These are phyloP conservation scores for Cacatua alba DNA, from an alignment of 2,113 vertebrate genomes.

Conservation along the genomic window DNA sequence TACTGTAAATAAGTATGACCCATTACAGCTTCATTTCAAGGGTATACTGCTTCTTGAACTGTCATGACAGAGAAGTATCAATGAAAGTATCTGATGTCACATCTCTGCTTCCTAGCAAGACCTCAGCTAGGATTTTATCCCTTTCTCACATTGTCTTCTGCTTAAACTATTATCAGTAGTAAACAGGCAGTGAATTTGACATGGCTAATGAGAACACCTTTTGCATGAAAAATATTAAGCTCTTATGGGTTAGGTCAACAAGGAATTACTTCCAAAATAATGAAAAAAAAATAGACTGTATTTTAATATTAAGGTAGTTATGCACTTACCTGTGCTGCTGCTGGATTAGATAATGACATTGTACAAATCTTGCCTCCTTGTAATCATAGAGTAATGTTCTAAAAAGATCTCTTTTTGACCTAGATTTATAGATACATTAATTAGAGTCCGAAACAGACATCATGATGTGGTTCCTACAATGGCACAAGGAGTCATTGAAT, in stretches of 20 bases:
- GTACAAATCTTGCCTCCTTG: not conserved
- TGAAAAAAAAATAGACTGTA: not conserved
- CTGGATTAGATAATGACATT: not conserved
- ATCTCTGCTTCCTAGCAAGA: not conserved
- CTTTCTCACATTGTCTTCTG: not conserved
- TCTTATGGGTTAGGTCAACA: not conserved
- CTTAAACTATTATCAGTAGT: not conserved
- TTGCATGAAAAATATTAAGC: not conserved
- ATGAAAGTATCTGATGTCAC: not conserved
- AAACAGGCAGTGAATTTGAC: not conserved
- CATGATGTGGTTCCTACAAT: constrained; percentile 95
- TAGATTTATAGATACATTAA: constrained; percentile 91
- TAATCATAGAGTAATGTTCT: not conserved
- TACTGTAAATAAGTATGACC: not conserved
- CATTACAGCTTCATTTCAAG: not conserved
- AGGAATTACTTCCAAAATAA: not conserved
- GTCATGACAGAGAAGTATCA: not conserved
- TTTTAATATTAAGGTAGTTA: not conserved
- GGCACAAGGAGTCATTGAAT: constrained; percentile 96
- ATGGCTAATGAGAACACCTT: not conserved
- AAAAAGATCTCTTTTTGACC: not conserved
- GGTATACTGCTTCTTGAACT: not conserved
- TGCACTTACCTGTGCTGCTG: not conserved
- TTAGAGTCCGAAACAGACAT: constrained; percentile 91
- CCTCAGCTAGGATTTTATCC: not conserved